A percentile compares a stretch with the other conserved stretches of the same genome.
These are phyloP conservation scores for Tanytarsus gracilentus DNA, from an alignment of 2,888 invertebrate species.

Conservation along the genomic window DNA sequence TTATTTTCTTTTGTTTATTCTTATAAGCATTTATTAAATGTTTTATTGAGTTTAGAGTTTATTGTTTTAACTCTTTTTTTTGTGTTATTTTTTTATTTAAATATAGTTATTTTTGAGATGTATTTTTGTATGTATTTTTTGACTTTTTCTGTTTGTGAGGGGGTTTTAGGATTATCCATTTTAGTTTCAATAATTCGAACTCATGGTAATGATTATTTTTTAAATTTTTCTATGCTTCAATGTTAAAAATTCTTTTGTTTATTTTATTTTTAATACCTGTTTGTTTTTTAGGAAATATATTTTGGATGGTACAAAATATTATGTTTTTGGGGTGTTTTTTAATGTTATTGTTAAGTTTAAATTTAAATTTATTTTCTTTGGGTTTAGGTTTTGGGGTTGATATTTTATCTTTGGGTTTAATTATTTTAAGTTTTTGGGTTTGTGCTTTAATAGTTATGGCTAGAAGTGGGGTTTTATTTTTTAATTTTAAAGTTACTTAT, in stretches of 20 bases:
- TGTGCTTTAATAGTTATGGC: conserved; percentile 51
- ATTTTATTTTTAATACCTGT: conserved; percentile 47
- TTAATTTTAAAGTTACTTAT: background rate
- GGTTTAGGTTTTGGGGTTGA: conserved; percentile 46
- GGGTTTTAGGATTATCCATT: conserved; percentile 53
- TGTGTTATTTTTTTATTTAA: conserved; percentile 45
- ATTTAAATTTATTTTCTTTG: conserved; percentile 41
- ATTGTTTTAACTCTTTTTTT: conserved; percentile 51
- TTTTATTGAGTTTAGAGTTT: conserved; percentile 53
- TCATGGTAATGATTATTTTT: conserved; percentile 56
- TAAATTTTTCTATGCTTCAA: conserved; percentile 50
- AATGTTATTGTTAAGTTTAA: conserved; percentile 43
- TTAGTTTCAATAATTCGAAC: conserved; percentile 53
- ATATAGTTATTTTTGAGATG: conserved; percentile 44
- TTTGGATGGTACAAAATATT: conserved; percentile 48
- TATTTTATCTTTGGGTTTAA: conserved; percentile 48
- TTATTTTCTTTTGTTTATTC: conserved; percentile 48
- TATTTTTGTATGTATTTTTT: conserved; percentile 55
- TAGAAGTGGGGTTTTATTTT: conserved; percentile 37
- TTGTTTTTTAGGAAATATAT: conserved; percentile 46
- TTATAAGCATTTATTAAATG: conserved; percentile 51
- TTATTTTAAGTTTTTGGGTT: conserved; percentile 54
- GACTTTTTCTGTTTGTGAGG: conserved; percentile 56
- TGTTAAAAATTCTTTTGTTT: conserved; percentile 50
- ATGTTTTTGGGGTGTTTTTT: conserved; percentile 47